Evolutionary conservation across 2,797 vertebrate species (phyloP), one percentile per base, ranked within the genome.

Genomic region (Pelodytes ibericus): DNA sequence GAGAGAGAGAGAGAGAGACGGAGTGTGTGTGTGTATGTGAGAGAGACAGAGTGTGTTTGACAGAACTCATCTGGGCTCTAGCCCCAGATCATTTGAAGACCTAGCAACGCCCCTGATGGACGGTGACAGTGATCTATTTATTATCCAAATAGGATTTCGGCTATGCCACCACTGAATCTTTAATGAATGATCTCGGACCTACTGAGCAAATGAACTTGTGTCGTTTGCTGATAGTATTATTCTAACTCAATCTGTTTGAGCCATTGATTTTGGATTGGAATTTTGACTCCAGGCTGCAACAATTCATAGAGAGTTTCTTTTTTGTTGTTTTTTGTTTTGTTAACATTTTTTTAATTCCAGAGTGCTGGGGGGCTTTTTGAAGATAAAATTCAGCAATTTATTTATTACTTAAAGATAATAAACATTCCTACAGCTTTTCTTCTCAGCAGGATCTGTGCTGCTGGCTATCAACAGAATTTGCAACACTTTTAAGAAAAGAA

Each of bases 311-410:
- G 39, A 58, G 26, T 47, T 47, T 51, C 47, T 62, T 60, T 15
- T 24, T 44, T 1, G 13, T 44, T 16, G 8, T 60, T 51, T 53
- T 59, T 71, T 62, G 3, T 18, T n/a, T n/a, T n/a, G n/a, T n/a
- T n/a, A n/a, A n/a, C n/a, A n/a, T n/a, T n/a, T n/a, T n/a, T n/a
- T n/a, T n/a, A n/a, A n/a, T n/a, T n/a, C 18, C 33, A 64, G 66
- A 60, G 10, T 71, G 33, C 33, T 51, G 25, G 8, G 33, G 59
- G 76, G 41, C 57, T 20, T 27, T 62, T 68, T 53, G 63, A 49
- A 79, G 77, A 79, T 73, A 79, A 73, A 74, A 63, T 69, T 25
- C 71, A 57, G 64, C 71, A 66, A 79, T 74, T 79, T 69, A 73
- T 72, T 78, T 78, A 73, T 73, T 72, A 61, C 31, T 56, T 27